Conservation (phyloP, 2,113 vertebrate genomes). For the Brachyhypopomus gauderio region DNA sequence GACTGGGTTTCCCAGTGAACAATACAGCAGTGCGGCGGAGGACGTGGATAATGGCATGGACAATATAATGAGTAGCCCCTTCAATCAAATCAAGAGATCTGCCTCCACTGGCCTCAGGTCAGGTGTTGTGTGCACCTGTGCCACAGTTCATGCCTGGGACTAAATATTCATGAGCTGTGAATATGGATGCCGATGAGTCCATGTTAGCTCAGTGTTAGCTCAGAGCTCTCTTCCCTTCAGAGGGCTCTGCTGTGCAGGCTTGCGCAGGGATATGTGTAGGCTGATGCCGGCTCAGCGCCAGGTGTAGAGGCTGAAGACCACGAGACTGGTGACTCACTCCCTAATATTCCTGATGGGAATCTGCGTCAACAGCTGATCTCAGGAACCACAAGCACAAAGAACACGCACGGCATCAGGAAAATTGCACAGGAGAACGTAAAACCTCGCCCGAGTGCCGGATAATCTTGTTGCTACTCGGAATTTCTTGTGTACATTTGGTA, state of each 20-base stretch:
- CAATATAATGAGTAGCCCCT: slow-evolving; percentile 67
- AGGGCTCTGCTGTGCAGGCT: background rate
- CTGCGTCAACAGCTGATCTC: background rate
- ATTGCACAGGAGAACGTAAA: background rate
- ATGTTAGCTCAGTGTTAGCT: slow-evolving; percentile 6
- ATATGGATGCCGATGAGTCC: slow-evolving; percentile 10
- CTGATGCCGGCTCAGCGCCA: background rate
- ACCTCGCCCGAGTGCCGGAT: too few species aligned
- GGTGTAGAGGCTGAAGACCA: background rate
- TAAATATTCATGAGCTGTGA: background rate
- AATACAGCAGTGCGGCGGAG: slow-evolving; percentile 60
- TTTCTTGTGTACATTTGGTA: background rate
- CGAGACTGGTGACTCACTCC: background rate
- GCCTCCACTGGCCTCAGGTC: slow-evolving; percentile 57
- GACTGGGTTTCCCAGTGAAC: slow-evolving; percentile 59
- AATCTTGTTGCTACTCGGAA: background rate
- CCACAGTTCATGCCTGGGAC: background rate
- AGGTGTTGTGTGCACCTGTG: slow-evolving; percentile 57
- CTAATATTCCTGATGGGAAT: background rate
- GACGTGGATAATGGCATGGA: slow-evolving; percentile 59
- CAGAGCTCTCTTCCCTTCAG: background rate
- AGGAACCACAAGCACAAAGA: background rate
- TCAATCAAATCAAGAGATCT: slow-evolving; percentile 71
- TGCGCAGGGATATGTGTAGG: background rate
- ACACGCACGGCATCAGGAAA: background rate